These are phyloP conservation scores for Notolepis coatsorum DNA, from an alignment of 2,797 vertebrate genomes.

Conservation along the genomic window DNA sequence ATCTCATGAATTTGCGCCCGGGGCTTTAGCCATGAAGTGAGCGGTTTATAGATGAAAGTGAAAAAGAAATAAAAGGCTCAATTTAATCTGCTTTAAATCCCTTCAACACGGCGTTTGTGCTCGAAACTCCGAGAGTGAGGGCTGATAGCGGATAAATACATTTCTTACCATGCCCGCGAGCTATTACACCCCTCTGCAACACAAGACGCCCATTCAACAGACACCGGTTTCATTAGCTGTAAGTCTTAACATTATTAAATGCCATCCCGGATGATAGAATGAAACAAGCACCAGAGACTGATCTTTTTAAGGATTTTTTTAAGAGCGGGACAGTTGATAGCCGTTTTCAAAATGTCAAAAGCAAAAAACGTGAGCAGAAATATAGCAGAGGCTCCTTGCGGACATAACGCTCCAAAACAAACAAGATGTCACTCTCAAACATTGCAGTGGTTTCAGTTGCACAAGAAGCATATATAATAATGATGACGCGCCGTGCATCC, in stretches of 20 bases:
- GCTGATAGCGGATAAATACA: constrained; percentile 95
- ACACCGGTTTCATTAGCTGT: constrained; percentile 92
- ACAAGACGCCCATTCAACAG: constrained; percentile 89
- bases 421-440: no score
- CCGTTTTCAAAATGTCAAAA: constrained; percentile 74
- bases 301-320: constrained; percentile 83
- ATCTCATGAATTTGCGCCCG: constrained; percentile 87
- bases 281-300: constrained; percentile 83
- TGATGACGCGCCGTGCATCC: no score
- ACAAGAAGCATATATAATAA: no score
- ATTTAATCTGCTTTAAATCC: constrained; percentile 98
- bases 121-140: constrained; percentile 90
- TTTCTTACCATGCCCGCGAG: constrained; percentile 90
- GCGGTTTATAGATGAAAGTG: constrained; percentile 97
- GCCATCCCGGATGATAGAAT: constrained; percentile 86
- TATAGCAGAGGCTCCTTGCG: constrained; percentile 46
- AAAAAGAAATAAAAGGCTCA: constrained; percentile 95
- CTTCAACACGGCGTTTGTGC: constrained; percentile 91
- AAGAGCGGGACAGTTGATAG: constrained; percentile 80
- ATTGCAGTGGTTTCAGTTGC: no score
- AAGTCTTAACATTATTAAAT: constrained; percentile 93
- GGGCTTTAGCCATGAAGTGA: constrained; percentile 85
- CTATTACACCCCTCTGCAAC: constrained; percentile 92
- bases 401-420: no score
- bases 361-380: constrained; percentile 71